Evolutionary conservation across 2,113 vertebrate species (phyloP).

Genomic region (Oriolus oriolus): DNA sequence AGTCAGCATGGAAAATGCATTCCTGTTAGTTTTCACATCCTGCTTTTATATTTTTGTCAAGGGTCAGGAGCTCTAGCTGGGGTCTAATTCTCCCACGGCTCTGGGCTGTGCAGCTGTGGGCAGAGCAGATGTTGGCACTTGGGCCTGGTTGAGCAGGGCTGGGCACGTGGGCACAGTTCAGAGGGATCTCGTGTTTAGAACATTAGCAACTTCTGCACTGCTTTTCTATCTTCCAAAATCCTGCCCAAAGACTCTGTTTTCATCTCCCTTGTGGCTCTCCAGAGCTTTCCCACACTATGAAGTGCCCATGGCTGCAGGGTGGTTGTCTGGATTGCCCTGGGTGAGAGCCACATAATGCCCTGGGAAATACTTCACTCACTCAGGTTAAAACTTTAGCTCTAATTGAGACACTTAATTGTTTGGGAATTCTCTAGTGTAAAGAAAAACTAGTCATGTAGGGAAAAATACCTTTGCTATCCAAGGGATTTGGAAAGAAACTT

Average conservation of each 20-base stretch:
- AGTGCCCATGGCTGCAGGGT: background rate
- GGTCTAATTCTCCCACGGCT: background rate
- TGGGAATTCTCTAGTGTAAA: background rate
- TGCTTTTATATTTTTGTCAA: background rate
- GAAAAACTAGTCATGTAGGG: background rate
- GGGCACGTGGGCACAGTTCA: background rate
- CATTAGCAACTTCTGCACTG: background rate
- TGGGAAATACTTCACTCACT: background rate
- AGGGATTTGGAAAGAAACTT: background rate
- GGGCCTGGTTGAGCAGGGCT: background rate
- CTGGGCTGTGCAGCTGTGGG: background rate
- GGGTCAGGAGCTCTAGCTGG: background rate
- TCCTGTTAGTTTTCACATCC: background rate
- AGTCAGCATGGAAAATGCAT: background rate
- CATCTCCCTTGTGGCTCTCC: background rate
- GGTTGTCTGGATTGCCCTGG: background rate
- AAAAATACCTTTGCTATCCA: background rate
- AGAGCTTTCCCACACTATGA: rapidly evolving
- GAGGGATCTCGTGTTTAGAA: background rate
- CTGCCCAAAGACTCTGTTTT: background rate
- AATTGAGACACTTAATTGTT: background rate
- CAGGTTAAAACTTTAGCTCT: background rate
- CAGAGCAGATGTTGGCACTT: background rate
- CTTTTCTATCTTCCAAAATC: background rate
- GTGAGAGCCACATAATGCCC: background rate